Evolutionary conservation across 2,113 vertebrate species (phyloP).

Genomic region (Pipa parva): DNA sequence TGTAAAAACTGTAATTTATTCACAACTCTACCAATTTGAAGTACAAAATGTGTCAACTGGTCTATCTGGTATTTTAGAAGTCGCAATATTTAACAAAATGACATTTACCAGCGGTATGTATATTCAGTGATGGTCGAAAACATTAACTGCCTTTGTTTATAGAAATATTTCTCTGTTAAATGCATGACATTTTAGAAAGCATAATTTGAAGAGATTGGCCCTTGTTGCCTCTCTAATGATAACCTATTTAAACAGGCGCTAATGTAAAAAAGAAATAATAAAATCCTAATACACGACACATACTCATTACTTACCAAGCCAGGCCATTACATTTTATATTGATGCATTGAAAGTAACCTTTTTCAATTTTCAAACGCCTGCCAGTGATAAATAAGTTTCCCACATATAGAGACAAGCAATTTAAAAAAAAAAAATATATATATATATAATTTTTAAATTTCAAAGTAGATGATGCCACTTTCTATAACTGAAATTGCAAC

Average conservation of each 20-base stretch:
- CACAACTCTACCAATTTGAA: constrained; percentile 27
- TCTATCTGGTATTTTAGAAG: constrained; percentile 25
- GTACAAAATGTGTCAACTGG: constrained; percentile 25
- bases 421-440: neutral
- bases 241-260: constrained; percentile 1
- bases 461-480: neutral
- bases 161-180: neutral
- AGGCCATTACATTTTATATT: neutral
- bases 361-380: neutral
- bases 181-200: neutral
- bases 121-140: neutral
- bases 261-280: neutral
- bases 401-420: neutral
- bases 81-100: constrained; percentile 25
- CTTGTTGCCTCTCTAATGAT: neutral
- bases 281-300: neutral
- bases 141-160: neutral
- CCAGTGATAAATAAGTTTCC: neutral
- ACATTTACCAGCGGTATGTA: constrained; percentile 23
- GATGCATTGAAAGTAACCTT: neutral
- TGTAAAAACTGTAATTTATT: constrained; percentile 32
- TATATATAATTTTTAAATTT: neutral
- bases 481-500: no score
- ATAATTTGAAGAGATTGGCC: neutral
- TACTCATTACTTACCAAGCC: neutral